Percentiles rank a stretch among this genome's conserved stretches.
Conservation (phyloP, 2,888 invertebrate genomes). For the Thera obeliscata region DNA sequence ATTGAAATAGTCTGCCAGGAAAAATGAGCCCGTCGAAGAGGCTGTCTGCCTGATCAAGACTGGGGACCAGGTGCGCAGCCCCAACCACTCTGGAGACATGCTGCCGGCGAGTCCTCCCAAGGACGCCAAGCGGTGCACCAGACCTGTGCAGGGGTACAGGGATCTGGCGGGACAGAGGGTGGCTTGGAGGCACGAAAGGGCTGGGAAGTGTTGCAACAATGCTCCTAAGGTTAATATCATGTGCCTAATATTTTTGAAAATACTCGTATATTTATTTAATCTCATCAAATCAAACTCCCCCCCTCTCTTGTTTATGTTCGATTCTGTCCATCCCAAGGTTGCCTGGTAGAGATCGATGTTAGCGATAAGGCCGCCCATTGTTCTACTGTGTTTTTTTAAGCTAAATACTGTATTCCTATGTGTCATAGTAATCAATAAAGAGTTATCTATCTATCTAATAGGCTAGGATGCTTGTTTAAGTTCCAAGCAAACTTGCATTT, state of each 20-base stretch:
- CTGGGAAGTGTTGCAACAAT: conserved; percentile 13
- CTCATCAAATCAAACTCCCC: no score
- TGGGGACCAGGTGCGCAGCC: conserved; percentile 38
- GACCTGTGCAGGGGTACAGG: conserved; percentile 16
- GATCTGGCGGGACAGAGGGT: conserved; percentile 19
- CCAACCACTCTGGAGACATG: conserved; percentile 40
- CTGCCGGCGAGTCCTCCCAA: conserved; percentile 34
- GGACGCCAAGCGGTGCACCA: conserved; percentile 26
- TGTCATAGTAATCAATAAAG: no score
- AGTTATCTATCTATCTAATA: no score
- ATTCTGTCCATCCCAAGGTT: no score
- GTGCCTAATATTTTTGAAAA: not conserved
- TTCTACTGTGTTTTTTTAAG: no score
- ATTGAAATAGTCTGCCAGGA: conserved; percentile 40
- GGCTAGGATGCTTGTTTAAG: no score
- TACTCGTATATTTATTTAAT: no score
- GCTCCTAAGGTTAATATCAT: not conserved
- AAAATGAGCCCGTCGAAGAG: conserved; percentile 41
- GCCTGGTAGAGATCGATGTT: no score
- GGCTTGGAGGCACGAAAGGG: conserved; percentile 22
- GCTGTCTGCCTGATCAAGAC: conserved; percentile 38
- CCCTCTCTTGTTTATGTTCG: no score
- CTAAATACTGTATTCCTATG: no score
- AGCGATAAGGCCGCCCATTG: no score
- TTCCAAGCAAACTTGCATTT: no score